Percentiles rank a stretch among this genome's conserved stretches.
These are phyloP conservation scores for Sarcophaga variegata DNA, from an alignment of 2,888 invertebrate genomes.

Conservation along the genomic window DNA sequence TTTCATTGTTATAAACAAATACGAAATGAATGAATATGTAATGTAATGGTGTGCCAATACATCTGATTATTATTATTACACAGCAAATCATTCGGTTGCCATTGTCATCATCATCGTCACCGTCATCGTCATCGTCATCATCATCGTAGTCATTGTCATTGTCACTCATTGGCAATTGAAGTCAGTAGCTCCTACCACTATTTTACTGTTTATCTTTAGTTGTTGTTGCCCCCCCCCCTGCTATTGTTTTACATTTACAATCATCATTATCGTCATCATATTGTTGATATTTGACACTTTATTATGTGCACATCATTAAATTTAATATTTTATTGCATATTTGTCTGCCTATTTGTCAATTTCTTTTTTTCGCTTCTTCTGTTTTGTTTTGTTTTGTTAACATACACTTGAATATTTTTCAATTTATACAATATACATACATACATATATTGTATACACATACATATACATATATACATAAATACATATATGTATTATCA, in stretches of 20 bases:
- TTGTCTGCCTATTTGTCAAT: conserved; percentile 66
- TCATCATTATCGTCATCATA: conserved; percentile 64
- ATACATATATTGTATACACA: neutral
- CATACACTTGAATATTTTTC: too few species aligned
- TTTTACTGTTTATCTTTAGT: neutral
- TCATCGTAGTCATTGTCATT: conserved; percentile 2
- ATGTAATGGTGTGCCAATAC: conserved; percentile 45
- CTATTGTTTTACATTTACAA: conserved; percentile 47
- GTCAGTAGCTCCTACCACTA: neutral
- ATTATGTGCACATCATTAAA: conserved; percentile 79
- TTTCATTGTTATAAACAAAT: conserved; percentile 38
- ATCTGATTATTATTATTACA: conserved; percentile 25
- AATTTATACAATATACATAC: neutral
- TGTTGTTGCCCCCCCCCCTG: neutral
- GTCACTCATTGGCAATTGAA: conserved; percentile 12
- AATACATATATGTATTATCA: conserved; percentile 38
- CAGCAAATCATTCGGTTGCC: conserved; percentile 44
- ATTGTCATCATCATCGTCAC: conserved; percentile 28
- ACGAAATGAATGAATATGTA: conserved; percentile 11
- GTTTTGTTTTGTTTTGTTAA: neutral
- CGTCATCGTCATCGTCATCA: neutral
- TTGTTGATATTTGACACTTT: conserved; percentile 76
- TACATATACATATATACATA: neutral
- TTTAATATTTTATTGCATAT: conserved; percentile 70
- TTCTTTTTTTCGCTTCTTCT: conserved; percentile 43